Conservation (phyloP, 2,113 vertebrate genomes). For the Albula glossodonta region DNA sequence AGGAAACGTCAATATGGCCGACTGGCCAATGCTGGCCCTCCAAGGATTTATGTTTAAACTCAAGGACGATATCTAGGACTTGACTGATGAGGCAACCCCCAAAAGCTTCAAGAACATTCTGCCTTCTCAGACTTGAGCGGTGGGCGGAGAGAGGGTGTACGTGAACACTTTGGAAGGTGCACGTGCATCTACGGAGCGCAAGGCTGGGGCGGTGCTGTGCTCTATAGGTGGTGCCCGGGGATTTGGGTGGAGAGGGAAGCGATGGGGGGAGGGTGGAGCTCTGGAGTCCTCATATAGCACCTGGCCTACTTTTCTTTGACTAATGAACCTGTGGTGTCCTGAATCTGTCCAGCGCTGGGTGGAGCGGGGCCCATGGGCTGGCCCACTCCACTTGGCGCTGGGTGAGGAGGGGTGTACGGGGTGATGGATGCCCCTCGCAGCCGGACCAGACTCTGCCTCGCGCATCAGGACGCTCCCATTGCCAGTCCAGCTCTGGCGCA, state of each 20-base stretch:
- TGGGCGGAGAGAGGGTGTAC: not conserved
- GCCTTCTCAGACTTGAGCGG: not conserved
- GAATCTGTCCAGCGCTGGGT: conserved; percentile 55
- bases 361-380: conserved; percentile 31
- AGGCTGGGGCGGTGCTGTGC: not conserved
- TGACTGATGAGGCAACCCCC: too few relatives aligned
- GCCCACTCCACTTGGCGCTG: not conserved
- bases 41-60: not conserved
- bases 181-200: not conserved
- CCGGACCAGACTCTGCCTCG: conserved; percentile 7
- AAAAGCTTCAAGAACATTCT: not conserved
- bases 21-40: not conserved
- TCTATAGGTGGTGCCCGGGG: not conserved
- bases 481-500: not conserved
- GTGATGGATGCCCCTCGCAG: conserved; percentile 39
- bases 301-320: conserved; percentile 71
- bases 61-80: not conserved
- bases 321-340: conserved; percentile 70
- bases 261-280: not conserved
- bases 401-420: not conserved
- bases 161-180: not conserved
- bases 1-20: not conserved
- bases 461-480: not conserved
- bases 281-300: conserved; percentile 51
- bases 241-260: not conserved